Conservation (phyloP, 30 jellyfish, hydroid and myxozoan genomes). For the Hydra vulgaris region DNA sequence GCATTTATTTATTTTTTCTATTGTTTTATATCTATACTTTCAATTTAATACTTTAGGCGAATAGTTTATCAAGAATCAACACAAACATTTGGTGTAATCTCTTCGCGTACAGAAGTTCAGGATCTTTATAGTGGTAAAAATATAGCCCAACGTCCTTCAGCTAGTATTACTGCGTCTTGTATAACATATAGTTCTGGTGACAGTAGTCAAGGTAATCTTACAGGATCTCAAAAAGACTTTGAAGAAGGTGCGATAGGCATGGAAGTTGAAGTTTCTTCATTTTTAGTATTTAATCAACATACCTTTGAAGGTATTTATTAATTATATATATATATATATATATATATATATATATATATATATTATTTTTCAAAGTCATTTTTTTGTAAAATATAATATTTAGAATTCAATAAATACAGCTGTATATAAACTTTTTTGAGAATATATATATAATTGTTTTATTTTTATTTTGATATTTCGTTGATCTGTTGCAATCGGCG, state of each 20-base stretch:
- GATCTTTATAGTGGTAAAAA: conserved; percentile 67
- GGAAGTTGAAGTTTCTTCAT: conserved; percentile 64
- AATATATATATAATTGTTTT: too few species aligned
- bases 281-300: conserved; percentile 77
- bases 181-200: conserved; percentile 51
- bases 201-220: conserved; percentile 32
- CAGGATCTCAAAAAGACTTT: conserved; percentile 57
- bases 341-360: neutral
- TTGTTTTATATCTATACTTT: too few species aligned
- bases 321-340: too few species aligned
- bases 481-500: too few species aligned
- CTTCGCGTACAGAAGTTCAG: conserved; percentile 59
- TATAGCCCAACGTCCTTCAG: conserved; percentile 69
- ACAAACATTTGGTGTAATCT: conserved; percentile 81
- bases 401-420: too few species aligned
- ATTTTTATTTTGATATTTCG: too few species aligned
- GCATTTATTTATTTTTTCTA: too few species aligned
- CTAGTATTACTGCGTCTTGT: conserved; percentile 67
- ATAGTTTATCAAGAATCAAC: conserved; percentile 93
- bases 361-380: too few species aligned
- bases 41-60: conserved; percentile 49
- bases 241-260: conserved; percentile 60
- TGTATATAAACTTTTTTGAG: too few species aligned
- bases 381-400: too few species aligned
- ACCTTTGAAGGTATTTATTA: conserved; percentile 83